These are phyloP conservation scores for Lithobates pipiens DNA, from an alignment of 2,797 vertebrate genomes.

Conservation along the genomic window DNA sequence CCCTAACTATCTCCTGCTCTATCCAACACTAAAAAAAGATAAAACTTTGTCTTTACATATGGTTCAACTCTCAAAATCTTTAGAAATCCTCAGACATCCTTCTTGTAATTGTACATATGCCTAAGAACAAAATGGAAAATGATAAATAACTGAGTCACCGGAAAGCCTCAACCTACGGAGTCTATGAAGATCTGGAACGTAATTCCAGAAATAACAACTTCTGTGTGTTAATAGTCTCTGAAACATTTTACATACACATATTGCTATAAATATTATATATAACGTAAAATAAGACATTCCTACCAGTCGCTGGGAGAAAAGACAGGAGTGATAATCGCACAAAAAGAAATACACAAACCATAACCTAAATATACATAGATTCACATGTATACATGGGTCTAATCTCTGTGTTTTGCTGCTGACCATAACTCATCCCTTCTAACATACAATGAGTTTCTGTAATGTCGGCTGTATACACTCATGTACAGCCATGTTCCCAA, in stretches of 20 bases:
- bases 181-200: background rate
- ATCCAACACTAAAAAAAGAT: too few relatives aligned
- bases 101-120: background rate
- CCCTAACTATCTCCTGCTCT: background rate
- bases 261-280: background rate
- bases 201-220: background rate
- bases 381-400: conserved; percentile 21
- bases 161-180: background rate
- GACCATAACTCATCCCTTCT: conserved; percentile 2
- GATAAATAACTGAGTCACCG: background rate
- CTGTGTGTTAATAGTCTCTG: background rate
- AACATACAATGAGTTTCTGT: too few relatives aligned
- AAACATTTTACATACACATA: background rate
- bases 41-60: too few relatives aligned
- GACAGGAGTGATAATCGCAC: conserved; percentile 23
- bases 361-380: conserved; percentile 14
- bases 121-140: background rate
- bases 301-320: background rate
- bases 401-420: background rate
- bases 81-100: background rate
- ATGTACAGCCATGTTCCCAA: too few relatives aligned
- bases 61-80: background rate
- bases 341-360: conserved; percentile 11
- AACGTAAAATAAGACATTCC: background rate
- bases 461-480: too few relatives aligned